These are phyloP conservation scores for Agelastica alni DNA, from an alignment of 2,888 invertebrate species.

Conservation along the genomic window DNA sequence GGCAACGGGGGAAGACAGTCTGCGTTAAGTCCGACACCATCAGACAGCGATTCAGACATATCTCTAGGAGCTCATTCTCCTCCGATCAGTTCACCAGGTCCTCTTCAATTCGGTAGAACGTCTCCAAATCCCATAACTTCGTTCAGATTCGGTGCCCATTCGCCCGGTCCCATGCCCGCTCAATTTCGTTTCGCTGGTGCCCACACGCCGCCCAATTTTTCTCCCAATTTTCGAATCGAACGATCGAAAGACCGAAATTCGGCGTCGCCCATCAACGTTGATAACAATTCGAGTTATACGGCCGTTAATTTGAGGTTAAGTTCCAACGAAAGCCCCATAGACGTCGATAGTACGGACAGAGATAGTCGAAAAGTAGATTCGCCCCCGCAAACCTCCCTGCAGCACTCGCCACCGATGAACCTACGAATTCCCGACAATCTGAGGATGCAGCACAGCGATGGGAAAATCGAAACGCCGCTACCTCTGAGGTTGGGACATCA, in stretches of 20 bases:
- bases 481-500: constrained; percentile 49
- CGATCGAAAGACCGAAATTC: constrained; percentile 40
- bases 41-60: constrained; percentile 58
- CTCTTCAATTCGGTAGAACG: constrained; percentile 48
- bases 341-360: constrained; percentile 47
- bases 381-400: constrained; percentile 41
- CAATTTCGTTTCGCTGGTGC: constrained; percentile 54
- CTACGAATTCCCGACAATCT: constrained; percentile 47
- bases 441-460: constrained; percentile 34
- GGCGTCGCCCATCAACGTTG: constrained; percentile 47
- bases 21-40: constrained; percentile 53
- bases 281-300: constrained; percentile 39
- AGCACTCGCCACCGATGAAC: constrained; percentile 53
- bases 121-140: constrained; percentile 52
- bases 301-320: constrained; percentile 43
- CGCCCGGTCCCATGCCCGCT: constrained; percentile 57
- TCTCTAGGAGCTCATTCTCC: constrained; percentile 56
- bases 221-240: constrained; percentile 46
- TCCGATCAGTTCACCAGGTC: constrained; percentile 53
- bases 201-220: constrained; percentile 46
- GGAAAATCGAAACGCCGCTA: constrained; percentile 49
- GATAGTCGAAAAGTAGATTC: constrained; percentile 47
- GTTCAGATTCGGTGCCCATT: constrained; percentile 56
- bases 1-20: constrained; percentile 45
- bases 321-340: constrained; percentile 48